A percentile compares a stretch with the other conserved stretches of the same genome.
These are phyloP conservation scores for Drosophila pandora DNA, from an alignment of 1,140 invertebrate genomes.

Conservation along the genomic window DNA sequence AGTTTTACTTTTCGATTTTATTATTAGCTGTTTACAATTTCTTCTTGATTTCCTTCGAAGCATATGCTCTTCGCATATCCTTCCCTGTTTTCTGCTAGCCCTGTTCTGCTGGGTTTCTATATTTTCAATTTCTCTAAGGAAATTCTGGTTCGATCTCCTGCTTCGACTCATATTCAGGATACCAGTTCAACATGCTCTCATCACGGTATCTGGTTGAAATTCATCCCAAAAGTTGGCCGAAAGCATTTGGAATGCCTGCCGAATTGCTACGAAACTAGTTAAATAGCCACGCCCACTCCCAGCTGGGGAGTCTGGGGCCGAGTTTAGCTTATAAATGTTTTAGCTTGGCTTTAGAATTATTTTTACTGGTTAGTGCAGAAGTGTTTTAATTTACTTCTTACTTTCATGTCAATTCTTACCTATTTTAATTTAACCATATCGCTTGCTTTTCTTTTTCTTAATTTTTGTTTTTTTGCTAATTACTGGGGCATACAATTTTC, in stretches of 20 bases:
- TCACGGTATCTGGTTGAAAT: constrained; percentile 8
- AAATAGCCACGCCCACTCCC: constrained; percentile 29
- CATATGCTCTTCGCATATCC: constrained; percentile 23
- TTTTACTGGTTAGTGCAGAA: constrained; percentile 62
- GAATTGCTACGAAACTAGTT: constrained; percentile 59
- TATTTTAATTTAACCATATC: constrained; percentile 52
- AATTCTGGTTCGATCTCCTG: constrained; percentile 24
- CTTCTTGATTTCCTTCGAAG: constrained; percentile 25
- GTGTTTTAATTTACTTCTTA: constrained; percentile 39
- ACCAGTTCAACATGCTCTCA: constrained; percentile 15
- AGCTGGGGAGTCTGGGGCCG: background rate
- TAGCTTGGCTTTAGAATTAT: constrained; percentile 69
- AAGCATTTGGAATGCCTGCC: constrained; percentile 76
- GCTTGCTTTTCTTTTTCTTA: constrained; percentile 1
- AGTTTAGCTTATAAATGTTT: constrained; percentile 39
- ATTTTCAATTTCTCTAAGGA: constrained; percentile 16
- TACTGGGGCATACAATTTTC: constrained; percentile 41
- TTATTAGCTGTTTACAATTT: constrained; percentile 68
- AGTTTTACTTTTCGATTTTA: constrained; percentile 65
- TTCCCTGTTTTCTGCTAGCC: background rate
- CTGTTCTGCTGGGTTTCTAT: constrained; percentile 13
- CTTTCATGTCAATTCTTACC: constrained; percentile 54
- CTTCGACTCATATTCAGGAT: constrained; percentile 39
- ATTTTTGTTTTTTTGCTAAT: constrained; percentile 33
- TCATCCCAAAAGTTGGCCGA: constrained; percentile 61